Conservation (phyloP, 1,140 invertebrate species). For the Acromyrmex heyeri region DNA sequence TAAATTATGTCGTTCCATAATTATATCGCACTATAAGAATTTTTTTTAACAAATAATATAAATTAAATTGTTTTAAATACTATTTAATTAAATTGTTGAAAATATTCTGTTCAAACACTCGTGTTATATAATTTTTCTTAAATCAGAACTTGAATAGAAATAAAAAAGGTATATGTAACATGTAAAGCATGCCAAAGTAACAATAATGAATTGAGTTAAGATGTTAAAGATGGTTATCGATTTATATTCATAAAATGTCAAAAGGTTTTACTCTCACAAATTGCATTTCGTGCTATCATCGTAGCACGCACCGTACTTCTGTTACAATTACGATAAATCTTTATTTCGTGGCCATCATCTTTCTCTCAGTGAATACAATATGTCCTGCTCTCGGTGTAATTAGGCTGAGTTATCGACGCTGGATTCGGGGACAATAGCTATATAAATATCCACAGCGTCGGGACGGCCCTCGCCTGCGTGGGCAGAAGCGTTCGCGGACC, state of each 20-base stretch:
- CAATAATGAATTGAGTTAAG: background rate
- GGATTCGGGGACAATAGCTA: constrained; percentile 83
- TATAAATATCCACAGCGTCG: constrained; percentile 81
- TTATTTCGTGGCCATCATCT: background rate
- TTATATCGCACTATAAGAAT: too few species aligned
- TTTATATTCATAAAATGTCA: background rate
- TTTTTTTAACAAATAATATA: too few species aligned
- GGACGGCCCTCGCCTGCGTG: constrained; percentile 72
- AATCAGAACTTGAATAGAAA: background rate
- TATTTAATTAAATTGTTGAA: too few species aligned
- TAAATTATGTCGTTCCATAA: background rate
- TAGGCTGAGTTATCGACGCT: constrained; percentile 83
- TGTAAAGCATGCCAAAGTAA: background rate
- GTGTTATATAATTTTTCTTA: background rate
- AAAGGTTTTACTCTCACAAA: background rate
- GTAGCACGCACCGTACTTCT: background rate
- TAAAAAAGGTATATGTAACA: background rate
- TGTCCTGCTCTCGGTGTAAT: constrained; percentile 73
- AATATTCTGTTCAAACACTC: background rate
- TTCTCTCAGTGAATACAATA: constrained; percentile 28
- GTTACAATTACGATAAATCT: constrained; percentile 35
- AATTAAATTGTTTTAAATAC: background rate
- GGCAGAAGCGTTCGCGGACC: constrained; percentile 77
- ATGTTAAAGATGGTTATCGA: background rate
- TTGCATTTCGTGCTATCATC: background rate